Evolutionary conservation across 37 sponge, comb jelly and placozoan genomes (phyloP), one percentile per base, ranked within the genome.

Genomic region (Petrosia ficiformis): DNA sequence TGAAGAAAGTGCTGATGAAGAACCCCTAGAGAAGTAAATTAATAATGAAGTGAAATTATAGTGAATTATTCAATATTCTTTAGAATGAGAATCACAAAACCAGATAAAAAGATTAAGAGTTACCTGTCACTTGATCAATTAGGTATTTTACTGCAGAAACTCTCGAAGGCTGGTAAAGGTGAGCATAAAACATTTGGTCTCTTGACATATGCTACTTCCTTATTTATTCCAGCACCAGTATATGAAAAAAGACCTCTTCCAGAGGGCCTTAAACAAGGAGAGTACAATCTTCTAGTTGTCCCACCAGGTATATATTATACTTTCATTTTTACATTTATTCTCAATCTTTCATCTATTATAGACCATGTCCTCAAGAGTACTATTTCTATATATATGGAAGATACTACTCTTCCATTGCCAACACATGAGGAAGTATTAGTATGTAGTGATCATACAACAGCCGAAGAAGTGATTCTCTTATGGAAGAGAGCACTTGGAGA

Each of bases 401-500:
- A 65, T 26, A 28, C 33, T 1, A 39, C 57, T 41, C 75, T 83
- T 6, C 89, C 83, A 52, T n/a, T 88, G 59, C 89, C 89, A 67
- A 78, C 84, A 25, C 32, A 38, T 22, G 89, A 73, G 26, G 89
- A 88, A 42, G 79, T 88, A 3, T 64, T 82, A 14, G 33, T 79
- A 26, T 88, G 89, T 78, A 78, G 52, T 32, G 19, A 14, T 3
- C 34, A 36, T 56, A 88, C 84, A 42, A 88, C 89, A 34, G 65
- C 61, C 70, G 89, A 88, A 78, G 89, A 88, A 61, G 76, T 80
- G 4, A 65, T n/a, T 58, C 48, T 86, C 61, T 61, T 86, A 31
- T 86, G 80, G 80, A 77, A 71, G 61, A 44, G 89, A 68, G 89
- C 89, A 16, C 35, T 82, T 31, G 69, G 70, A 43, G 89, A 88